A percentile compares a stretch with the other conserved stretches of the same genome.
These are phyloP conservation scores for Thermophis baileyi DNA, from an alignment of 2,113 vertebrate species.

Conservation along the genomic window DNA sequence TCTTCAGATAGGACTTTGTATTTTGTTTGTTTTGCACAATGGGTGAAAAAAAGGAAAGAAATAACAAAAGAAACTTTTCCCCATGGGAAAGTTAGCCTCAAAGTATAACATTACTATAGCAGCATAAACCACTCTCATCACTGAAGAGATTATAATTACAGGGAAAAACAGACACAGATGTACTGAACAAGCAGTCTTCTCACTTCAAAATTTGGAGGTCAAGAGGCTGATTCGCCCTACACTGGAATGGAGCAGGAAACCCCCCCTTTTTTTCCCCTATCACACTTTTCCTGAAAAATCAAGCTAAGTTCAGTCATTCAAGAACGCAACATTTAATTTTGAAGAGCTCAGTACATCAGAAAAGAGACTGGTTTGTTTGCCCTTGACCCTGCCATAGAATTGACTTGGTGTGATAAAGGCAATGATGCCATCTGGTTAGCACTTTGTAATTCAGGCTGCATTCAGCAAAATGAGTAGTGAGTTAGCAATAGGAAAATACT, in stretches of 20 bases:
- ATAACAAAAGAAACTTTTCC: constrained; percentile 58
- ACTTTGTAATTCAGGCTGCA: background rate
- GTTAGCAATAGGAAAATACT: background rate
- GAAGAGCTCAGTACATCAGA: background rate
- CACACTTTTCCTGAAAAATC: constrained; percentile 41
- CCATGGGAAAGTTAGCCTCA: constrained; percentile 57
- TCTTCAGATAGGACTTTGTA: constrained; percentile 52
- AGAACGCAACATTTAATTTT: background rate
- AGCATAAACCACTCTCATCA: constrained; percentile 48
- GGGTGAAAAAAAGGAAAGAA: constrained; percentile 49
- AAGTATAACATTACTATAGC: constrained; percentile 56
- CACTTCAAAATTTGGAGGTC: constrained; percentile 61
- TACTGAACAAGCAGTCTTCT: constrained; percentile 58
- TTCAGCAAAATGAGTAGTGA: background rate
- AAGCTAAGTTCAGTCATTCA: constrained; percentile 21
- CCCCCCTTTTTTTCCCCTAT: constrained; percentile 34
- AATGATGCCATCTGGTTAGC: background rate
- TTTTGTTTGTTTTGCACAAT: constrained; percentile 60
- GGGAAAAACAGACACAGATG: constrained; percentile 55
- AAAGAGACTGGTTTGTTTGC: constrained; percentile 7
- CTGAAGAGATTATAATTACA: constrained; percentile 64
- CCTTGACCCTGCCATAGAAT: background rate
- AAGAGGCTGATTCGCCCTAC: constrained; percentile 61
- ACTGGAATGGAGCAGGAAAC: constrained; percentile 47
- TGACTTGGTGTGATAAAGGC: background rate